A percentile compares a stretch with the other conserved stretches of the same genome.
These are phyloP conservation scores for Lordiphosa stackelbergi DNA, from an alignment of 1,140 invertebrate genomes.

Conservation along the genomic window DNA sequence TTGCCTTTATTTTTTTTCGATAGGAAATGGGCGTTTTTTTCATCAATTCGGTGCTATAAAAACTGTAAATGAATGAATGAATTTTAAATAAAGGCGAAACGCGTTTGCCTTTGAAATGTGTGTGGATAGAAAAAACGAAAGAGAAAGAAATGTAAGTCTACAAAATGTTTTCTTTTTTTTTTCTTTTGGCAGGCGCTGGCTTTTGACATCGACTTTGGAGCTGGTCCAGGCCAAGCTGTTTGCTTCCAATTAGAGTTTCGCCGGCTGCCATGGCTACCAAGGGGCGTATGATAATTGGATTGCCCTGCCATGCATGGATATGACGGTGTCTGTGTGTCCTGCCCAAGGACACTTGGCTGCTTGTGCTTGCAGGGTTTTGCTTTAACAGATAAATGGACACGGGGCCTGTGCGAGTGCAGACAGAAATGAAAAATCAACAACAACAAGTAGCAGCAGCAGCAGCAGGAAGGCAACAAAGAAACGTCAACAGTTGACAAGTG, in stretches of 20 bases:
- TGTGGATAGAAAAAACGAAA: background rate
- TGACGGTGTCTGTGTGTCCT: conserved; percentile 9
- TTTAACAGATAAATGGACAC: conserved; percentile 67
- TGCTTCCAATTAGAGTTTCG: conserved; percentile 65
- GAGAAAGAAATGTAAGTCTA: conserved; percentile 60
- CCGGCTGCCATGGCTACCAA: conserved; percentile 43
- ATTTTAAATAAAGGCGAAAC: conserved; percentile 63
- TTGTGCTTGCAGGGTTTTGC: conserved; percentile 36
- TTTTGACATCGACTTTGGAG: conserved; percentile 35
- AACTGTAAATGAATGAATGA: conserved; percentile 62
- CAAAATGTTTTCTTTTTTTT: conserved; percentile 52
- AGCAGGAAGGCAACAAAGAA: conserved; percentile 43
- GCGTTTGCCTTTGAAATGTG: conserved; percentile 58
- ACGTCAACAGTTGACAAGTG: conserved; percentile 68
- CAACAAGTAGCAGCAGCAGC: conserved; percentile 21
- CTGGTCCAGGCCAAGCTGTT: conserved; percentile 52
- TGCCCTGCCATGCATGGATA: conserved; percentile 59
- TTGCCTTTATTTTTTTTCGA: conserved; percentile 40
- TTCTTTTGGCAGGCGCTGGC: too few relatives aligned
- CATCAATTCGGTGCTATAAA: conserved; percentile 38
- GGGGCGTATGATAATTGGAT: conserved; percentile 69
- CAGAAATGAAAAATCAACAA: conserved; percentile 53
- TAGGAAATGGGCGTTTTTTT: conserved; percentile 47
- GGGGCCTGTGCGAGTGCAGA: conserved; percentile 21
- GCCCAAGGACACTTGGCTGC: conserved; percentile 3